Evolutionary conservation across 53 echinoderm and acorn worm genomes (phyloP), one percentile per base, ranked within the genome.

Genomic region (Temnopleurus reevesii): DNA sequence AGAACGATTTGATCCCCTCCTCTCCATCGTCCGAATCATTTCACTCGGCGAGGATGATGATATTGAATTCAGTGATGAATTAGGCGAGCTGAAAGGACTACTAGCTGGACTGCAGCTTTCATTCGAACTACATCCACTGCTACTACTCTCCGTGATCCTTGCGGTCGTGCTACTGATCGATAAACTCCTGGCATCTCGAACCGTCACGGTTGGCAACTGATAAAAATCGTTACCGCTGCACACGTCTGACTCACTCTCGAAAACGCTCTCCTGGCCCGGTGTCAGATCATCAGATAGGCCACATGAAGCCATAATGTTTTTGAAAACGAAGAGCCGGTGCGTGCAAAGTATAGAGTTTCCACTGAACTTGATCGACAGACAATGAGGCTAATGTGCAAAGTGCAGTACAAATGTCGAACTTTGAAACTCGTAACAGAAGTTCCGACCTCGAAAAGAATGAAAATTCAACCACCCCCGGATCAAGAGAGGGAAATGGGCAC

Each of bases 121-220:
- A 26, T 33, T 54, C 36, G 29, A 54, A 82, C 82, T 82, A 24
- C 36, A 21, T 15, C 61, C 27, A 26, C 10, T 8, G 35, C 45
- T 60, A 23, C 58, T 83, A 41, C 58, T 36, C 41, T 25, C 33
- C 21, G 34, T 43, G 44, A 21, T 43, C 38, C 57, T 85, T 43
- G 18, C 45, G 26, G 58, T 25, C 6, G 36, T 60, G 38, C 85
- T 60, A 51, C 45, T 59, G 57, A 85, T 85, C 85, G 85, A 85
- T 85, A 85, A 85, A 85, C 21, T 85, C 59, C 45, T 85, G 28
- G 85, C 44, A 59, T 58, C 85, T 24, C 85, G 61, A 13, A 85
- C 85, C 45, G 85, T 85, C 60, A 85, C 60, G 60, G 85, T 60
- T 24, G 85, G 85, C 59, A 60, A 24, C 60, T 59, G 38, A 46